Conservation (phyloP, 2,797 vertebrate genomes). For the Pipistrellus pipistrellus region DNA sequence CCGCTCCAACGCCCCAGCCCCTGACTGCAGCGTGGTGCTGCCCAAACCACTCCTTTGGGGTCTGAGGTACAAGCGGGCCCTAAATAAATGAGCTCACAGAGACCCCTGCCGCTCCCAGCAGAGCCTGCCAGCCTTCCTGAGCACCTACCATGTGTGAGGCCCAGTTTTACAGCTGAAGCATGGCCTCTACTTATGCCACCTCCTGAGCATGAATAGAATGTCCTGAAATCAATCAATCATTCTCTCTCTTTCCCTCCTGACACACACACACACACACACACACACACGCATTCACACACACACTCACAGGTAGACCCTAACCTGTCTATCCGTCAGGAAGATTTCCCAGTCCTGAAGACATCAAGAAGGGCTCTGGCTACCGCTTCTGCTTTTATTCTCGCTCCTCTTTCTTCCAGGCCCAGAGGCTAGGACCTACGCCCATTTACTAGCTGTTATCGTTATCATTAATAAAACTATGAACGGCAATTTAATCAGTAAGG, state of each 20-base stretch:
- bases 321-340: neutral
- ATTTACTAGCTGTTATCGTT: neutral
- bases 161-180: neutral
- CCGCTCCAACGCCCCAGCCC: neutral
- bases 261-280: neutral
- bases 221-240: neutral
- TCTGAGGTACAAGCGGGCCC: neutral
- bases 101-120: neutral
- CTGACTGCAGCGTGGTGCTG: neutral
- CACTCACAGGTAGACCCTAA: neutral
- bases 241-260: no score
- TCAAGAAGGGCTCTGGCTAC: neutral
- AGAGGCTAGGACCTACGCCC: neutral
- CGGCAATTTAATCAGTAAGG: neutral
- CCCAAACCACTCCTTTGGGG: neutral
- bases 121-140: neutral
- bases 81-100: neutral
- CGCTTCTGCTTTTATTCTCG: neutral
- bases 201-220: neutral
- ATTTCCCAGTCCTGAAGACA: neutral
- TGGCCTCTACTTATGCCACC: neutral
- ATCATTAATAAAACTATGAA: no score
- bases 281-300: neutral
- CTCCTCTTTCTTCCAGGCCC: slow-evolving; percentile 1
- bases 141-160: neutral